Conservation (phyloP, 2,113 vertebrate genomes). For the Chlamydotis undulata region DNA sequence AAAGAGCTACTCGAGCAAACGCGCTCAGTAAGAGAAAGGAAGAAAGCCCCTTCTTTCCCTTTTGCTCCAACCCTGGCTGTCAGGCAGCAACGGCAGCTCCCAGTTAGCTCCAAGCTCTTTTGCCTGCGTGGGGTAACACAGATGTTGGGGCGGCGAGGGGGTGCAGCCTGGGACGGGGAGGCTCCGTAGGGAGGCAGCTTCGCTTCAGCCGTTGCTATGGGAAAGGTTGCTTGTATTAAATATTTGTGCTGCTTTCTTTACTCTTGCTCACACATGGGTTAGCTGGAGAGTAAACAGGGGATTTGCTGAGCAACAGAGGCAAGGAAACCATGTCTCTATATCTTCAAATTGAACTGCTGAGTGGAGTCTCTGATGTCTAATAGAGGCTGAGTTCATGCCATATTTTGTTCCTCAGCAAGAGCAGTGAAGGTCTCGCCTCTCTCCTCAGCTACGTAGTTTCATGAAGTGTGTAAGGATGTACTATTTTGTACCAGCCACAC, state of each 20-base stretch:
- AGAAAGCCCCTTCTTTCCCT: neutral
- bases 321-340: neutral
- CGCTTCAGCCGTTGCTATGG: neutral
- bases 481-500: neutral
- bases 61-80: fast-evolving
- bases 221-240: neutral
- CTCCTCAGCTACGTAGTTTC: neutral
- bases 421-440: neutral
- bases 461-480: neutral
- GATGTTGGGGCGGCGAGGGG: fast-evolving
- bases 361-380: neutral
- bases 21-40: neutral
- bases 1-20: neutral
- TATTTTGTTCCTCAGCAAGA: neutral
- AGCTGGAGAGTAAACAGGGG: neutral
- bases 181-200: neutral
- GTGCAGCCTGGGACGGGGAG: neutral
- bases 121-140: neutral
- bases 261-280: neutral
- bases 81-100: neutral
- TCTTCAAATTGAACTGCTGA: neutral
- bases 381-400: neutral
- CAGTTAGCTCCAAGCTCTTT: neutral
- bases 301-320: neutral
- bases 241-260: constrained; percentile 22